These are phyloP conservation scores for Phthorimaea operculella DNA, from an alignment of 1,140 invertebrate species.

Conservation along the genomic window DNA sequence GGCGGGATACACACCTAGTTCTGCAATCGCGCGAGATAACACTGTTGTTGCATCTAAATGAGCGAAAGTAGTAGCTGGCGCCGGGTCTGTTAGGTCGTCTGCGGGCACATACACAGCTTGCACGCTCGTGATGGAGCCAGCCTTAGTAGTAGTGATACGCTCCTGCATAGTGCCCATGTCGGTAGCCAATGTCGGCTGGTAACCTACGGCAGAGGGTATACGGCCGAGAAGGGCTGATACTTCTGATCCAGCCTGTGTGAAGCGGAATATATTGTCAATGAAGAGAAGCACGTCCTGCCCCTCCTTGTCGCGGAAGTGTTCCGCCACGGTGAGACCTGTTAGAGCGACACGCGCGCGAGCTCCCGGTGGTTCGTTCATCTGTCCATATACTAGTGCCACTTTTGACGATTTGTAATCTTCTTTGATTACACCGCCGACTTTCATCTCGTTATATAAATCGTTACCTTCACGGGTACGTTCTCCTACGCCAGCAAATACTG, in stretches of 20 bases:
- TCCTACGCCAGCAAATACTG: slow-evolving; percentile 98
- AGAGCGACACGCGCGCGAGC: slow-evolving; percentile 94
- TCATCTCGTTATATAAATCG: slow-evolving; percentile 99
- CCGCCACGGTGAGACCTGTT: slow-evolving; percentile 83
- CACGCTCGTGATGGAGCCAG: slow-evolving; percentile 98
- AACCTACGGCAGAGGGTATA: slow-evolving; percentile 99
- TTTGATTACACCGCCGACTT: slow-evolving; percentile 97
- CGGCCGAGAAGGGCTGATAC: slow-evolving; percentile 96
- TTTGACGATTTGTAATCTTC: slow-evolving; percentile 80
- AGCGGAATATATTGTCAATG: slow-evolving; percentile 99
- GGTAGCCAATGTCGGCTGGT: slow-evolving; percentile 97
- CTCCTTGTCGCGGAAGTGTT: slow-evolving; percentile 91
- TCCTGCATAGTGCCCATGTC: slow-evolving; percentile 99
- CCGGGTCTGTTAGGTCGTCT: slow-evolving; percentile 88
- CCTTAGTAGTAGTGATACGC: slow-evolving; percentile 98
- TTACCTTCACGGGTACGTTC: slow-evolving; percentile 99
- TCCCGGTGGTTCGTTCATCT: slow-evolving; percentile 99
- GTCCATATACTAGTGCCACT: slow-evolving; percentile 91
- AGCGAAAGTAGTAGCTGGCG: slow-evolving; percentile 86
- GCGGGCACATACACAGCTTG: slow-evolving; percentile 92
- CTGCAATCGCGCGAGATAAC: slow-evolving; percentile 83
- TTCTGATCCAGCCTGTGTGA: slow-evolving; percentile 99
- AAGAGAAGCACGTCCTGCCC: slow-evolving; percentile 92
- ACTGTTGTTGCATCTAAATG: slow-evolving; percentile 90
- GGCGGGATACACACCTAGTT: slow-evolving; percentile 87